Conservation (phyloP, 2,888 invertebrate genomes). For the Aporophyla nigra region DNA sequence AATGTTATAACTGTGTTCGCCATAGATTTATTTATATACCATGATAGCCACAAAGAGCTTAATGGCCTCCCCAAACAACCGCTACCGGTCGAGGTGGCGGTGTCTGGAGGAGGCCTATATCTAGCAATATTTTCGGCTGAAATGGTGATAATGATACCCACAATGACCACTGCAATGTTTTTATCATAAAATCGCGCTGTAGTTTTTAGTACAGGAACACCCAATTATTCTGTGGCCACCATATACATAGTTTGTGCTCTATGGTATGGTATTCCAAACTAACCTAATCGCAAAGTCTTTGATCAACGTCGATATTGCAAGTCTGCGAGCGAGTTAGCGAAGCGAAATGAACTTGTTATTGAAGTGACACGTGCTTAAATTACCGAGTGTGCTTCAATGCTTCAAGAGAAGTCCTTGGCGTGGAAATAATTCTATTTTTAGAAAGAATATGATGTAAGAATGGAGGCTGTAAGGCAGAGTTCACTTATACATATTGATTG, state of each 20-base stretch:
- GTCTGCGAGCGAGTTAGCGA: conserved; percentile 20
- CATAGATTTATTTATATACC: neutral
- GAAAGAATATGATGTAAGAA: conserved; percentile 36
- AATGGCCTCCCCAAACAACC: too few relatives aligned
- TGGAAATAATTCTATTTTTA: conserved; percentile 45
- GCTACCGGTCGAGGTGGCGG: too few relatives aligned
- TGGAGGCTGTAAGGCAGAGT: conserved; percentile 4
- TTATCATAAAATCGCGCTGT: neutral
- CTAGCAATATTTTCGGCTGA: too few relatives aligned
- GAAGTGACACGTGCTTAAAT: conserved; percentile 55
- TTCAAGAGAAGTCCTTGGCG: conserved; percentile 54
- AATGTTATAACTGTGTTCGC: neutral
- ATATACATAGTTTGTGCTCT: neutral
- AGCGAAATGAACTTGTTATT: conserved; percentile 55
- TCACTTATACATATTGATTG: conserved; percentile 9
- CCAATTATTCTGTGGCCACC: neutral
- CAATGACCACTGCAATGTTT: neutral
- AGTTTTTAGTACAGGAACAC: neutral
- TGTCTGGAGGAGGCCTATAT: too few relatives aligned
- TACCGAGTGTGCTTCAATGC: conserved; percentile 35
- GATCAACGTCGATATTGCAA: conserved; percentile 25
- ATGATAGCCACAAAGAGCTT: too few relatives aligned
- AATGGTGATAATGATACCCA: too few relatives aligned
- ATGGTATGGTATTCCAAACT: neutral
- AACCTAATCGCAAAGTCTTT: conserved; percentile 33